Evolutionary conservation across 2,113 vertebrate genomes (phyloP).

Genomic region (Paracanthobrama guichenoti): DNA sequence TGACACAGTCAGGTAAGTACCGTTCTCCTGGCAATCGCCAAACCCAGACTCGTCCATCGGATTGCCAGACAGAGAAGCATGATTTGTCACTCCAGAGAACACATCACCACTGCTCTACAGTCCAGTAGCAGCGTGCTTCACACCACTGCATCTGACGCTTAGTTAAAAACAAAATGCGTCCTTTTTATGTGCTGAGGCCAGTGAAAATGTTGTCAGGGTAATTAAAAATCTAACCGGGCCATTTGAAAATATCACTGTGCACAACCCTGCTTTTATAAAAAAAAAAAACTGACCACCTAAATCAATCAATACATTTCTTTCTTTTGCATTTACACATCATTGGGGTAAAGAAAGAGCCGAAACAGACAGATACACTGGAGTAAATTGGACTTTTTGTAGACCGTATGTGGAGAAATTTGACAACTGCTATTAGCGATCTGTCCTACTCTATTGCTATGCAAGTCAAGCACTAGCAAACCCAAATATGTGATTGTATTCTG

Average conservation of each 20-base stretch:
- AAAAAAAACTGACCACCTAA: not conserved
- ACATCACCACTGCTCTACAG: too few species aligned
- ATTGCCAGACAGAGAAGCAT: too few species aligned
- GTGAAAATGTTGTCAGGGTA: not conserved
- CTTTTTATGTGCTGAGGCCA: not conserved
- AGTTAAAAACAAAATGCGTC: too few species aligned
- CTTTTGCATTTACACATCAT: not conserved
- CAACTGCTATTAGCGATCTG: not conserved
- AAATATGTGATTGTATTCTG: not conserved
- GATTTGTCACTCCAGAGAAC: too few species aligned
- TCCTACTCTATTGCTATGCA: not conserved
- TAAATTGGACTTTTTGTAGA: not conserved
- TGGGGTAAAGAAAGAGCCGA: not conserved
- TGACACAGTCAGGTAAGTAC: too few species aligned
- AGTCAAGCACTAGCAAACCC: not conserved
- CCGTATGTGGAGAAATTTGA: not conserved
- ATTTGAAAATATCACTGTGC: not conserved
- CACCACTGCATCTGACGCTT: too few species aligned
- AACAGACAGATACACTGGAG: not conserved
- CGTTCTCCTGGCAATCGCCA: too few species aligned
- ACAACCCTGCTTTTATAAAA: not conserved
- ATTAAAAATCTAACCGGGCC: not conserved
- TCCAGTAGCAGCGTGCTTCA: too few species aligned
- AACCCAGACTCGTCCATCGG: too few species aligned
- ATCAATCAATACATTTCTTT: not conserved